Percentiles rank a stretch among this genome's conserved stretches.
Conservation (phyloP, 37 sponge, comb jelly and placozoan species). For the Halisarca cf. caerulea region DNA sequence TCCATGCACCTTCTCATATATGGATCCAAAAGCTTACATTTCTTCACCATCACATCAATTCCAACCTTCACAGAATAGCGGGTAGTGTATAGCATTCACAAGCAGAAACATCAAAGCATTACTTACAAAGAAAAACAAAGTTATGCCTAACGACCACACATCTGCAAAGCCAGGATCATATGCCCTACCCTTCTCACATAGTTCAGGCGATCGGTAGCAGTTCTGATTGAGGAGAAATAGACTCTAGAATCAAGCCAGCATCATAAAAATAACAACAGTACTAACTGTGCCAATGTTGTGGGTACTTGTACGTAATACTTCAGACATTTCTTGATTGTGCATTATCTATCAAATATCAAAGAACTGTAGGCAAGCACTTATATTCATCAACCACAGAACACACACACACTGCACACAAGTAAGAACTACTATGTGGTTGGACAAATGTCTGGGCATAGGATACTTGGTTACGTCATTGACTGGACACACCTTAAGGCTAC, state of each 20-base stretch:
- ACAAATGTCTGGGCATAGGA: no score
- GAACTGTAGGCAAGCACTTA: no score
- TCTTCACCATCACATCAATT: conserved; percentile 20
- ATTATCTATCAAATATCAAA: conserved; percentile 32
- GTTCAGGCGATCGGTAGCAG: conserved; percentile 79
- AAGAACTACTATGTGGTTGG: no score
- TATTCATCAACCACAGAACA: no score
- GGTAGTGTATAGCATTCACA: no score
- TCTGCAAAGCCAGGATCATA: conserved; percentile 83
- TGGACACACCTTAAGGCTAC: no score
- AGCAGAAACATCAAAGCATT: background rate
- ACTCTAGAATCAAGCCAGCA: background rate
- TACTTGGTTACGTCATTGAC: no score
- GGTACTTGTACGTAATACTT: conserved; percentile 62
- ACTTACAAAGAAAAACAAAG: conserved; percentile 77
- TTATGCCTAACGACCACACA: conserved; percentile 78
- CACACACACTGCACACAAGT: no score
- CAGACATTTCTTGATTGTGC: conserved; percentile 25
- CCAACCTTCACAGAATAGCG: background rate
- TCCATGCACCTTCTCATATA: conserved; percentile 9
- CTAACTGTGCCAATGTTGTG: conserved; percentile 62
- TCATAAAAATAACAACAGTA: background rate
- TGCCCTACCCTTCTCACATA: conserved; percentile 8
- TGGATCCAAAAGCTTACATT: conserved; percentile 1
- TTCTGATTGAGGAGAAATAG: conserved; percentile 15